These are phyloP conservation scores for Marmota flaviventris DNA, from an alignment of 2,113 vertebrate species.

Conservation along the genomic window DNA sequence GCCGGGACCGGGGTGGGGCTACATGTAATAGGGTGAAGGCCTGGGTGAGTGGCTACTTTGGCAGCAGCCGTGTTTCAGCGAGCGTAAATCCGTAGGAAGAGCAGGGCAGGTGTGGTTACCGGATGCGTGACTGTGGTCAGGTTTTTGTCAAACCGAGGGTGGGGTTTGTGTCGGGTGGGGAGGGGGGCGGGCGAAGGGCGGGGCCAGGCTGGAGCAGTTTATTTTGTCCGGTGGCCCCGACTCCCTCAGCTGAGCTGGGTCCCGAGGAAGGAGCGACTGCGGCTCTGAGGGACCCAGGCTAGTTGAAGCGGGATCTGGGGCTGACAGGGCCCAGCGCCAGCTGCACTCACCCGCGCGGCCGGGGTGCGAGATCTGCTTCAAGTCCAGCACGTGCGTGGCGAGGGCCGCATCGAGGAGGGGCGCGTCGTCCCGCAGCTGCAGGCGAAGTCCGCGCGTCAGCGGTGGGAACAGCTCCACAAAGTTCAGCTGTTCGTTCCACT, in stretches of 20 bases:
- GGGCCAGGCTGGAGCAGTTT: not conserved
- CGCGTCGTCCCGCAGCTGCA: slow-evolving; percentile 94
- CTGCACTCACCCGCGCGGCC: slow-evolving; percentile 91
- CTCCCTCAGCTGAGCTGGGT: not conserved
- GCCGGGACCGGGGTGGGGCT: not conserved
- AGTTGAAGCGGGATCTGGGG: too few species aligned
- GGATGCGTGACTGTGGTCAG: not conserved
- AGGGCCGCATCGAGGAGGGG: slow-evolving; percentile 91
- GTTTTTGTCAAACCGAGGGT: not conserved
- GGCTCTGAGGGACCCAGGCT: not conserved
- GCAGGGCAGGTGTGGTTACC: not conserved
- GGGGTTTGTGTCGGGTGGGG: not conserved
- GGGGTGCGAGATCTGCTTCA: slow-evolving; percentile 94
- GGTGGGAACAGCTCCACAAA: slow-evolving; percentile 97
- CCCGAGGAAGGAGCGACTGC: too few species aligned
- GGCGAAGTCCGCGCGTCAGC: slow-evolving; percentile 92
- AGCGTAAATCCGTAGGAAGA: not conserved
- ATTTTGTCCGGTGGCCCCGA: too few species aligned
- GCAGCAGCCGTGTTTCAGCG: not conserved
- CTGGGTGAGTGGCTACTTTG: rapidly evolving
- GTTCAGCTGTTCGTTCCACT: slow-evolving; percentile 96
- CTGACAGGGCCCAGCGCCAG: rapidly evolving
- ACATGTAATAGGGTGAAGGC: not conserved
- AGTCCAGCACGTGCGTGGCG: slow-evolving; percentile 94
- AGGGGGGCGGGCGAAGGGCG: not conserved